Percentiles rank a stretch among this genome's conserved stretches.
These are phyloP conservation scores for Ariolimax columbianus DNA, from an alignment of 2,888 invertebrate species.

Conservation along the genomic window DNA sequence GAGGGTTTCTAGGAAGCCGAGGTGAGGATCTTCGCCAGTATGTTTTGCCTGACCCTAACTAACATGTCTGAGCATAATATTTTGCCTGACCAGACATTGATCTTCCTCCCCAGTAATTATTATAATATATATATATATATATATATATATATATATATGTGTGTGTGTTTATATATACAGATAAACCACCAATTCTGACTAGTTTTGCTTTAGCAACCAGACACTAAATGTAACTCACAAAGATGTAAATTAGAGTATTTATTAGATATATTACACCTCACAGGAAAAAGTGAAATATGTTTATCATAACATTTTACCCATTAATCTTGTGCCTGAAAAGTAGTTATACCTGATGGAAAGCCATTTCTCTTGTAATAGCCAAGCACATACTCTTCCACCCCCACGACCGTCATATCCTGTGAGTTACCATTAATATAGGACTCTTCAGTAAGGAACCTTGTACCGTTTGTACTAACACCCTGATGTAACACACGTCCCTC, in stretches of 20 bases:
- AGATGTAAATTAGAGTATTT: not conserved
- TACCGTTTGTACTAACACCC: conserved; percentile 71
- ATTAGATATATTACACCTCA: not conserved
- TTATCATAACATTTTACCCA: not conserved
- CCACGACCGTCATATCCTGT: conserved; percentile 78
- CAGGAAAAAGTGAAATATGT: not conserved
- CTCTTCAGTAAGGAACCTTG: conserved; percentile 72
- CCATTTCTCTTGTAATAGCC: conserved; percentile 81
- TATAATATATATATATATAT: no score
- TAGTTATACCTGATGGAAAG: conserved; percentile 79
- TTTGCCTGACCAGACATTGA: no score
- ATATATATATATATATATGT: no score
- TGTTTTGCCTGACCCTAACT: no score
- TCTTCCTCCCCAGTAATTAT: no score
- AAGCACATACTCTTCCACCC: conserved; percentile 83
- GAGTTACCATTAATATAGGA: conserved; percentile 69
- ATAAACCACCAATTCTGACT: no score
- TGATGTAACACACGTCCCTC: conserved; percentile 72
- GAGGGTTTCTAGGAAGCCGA: no score
- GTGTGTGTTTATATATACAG: no score
- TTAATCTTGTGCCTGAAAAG: conserved; percentile 75
- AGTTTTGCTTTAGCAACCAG: no score
- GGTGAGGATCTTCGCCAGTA: no score
- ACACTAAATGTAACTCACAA: no score
- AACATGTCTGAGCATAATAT: no score